Base-by-base conservation (phyloP, 2,113 vertebrate genomes). In the Progne subis region DNA sequence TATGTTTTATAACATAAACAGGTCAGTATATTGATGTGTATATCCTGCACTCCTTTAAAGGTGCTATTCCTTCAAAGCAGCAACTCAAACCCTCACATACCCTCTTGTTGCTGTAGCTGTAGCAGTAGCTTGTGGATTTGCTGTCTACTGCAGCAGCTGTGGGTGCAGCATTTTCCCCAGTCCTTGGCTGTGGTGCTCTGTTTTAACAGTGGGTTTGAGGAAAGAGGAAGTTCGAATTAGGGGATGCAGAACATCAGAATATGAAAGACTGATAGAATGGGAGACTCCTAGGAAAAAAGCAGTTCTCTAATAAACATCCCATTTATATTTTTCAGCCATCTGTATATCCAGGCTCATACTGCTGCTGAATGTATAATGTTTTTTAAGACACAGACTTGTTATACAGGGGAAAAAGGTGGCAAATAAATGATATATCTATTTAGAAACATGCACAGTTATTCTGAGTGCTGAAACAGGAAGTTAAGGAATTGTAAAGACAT, bases 1-100 rank as follows among this genome's bases (percentile, higher is more conserved):
- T 93, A 65, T 74, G 39, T 86, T 90, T 95, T 80, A 86, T 81
- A 94, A 64, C 76, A 81, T 44, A 63, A 92, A 88, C 76, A 96
- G 71, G 25, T 74, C 69, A 18, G 75, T 61, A 82, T 92, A 93
- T 88, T 67, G 84, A 85, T 76, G 74, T 44, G 46, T 53, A 44
- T 80, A 82, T 55, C 65, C 75, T 82, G 43, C 44, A n/a, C 75
- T 59, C 34, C 44, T 86, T 80, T 74, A 80, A 86, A 84, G 46
- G 34, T 29, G 21, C 60, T 65, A 29, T 44, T 78, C 32, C 60
- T 82, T 70, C 57, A 86, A 88, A 86, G 50, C 25, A 78, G 83
- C 50, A 75, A 7, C 49, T 65, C 55, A 81, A 46, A 86, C 67
- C 82, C 82, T 92, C 85, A 90, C 14, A 8, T 32, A 85, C 55